Conservation (phyloP, 2,797 vertebrate species). For the Fundulus diaphanus region DNA sequence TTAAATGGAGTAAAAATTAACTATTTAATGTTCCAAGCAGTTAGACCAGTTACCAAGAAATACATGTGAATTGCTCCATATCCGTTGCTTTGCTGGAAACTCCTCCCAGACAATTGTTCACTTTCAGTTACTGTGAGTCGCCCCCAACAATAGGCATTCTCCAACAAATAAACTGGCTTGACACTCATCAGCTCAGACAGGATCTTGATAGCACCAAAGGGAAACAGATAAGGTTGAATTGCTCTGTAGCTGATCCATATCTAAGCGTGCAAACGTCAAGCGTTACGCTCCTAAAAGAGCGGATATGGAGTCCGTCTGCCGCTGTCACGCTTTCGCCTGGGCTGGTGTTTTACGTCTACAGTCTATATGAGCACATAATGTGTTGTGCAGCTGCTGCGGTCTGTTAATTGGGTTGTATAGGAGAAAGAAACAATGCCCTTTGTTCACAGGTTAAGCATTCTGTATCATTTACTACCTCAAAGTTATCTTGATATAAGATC, state of each 20-base stretch:
- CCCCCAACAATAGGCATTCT: constrained; percentile 40
- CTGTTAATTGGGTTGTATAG: constrained; percentile 20
- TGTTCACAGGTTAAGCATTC: constrained; percentile 25
- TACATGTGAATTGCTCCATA: background rate
- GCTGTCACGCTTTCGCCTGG: constrained; percentile 18
- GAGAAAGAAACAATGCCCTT: constrained; percentile 43
- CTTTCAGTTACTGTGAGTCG: constrained; percentile 29
- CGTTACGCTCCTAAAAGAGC: constrained; percentile 37
- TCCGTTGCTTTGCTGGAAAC: constrained; percentile 1
- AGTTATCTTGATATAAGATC: background rate
- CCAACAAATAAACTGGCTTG: constrained; percentile 22
- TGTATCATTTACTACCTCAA: constrained; percentile 10
- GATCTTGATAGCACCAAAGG: constrained; percentile 58
- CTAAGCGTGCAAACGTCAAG: constrained; percentile 60
- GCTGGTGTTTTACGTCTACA: background rate
- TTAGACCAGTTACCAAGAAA: background rate
- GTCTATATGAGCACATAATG: constrained; percentile 17
- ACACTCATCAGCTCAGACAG: constrained; percentile 46
- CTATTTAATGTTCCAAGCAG: background rate
- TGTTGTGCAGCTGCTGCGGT: constrained; percentile 40
- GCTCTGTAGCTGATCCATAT: constrained; percentile 63
- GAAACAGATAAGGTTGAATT: constrained; percentile 72
- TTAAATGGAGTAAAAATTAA: background rate
- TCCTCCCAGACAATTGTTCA: background rate
- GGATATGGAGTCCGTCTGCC: constrained; percentile 28